Conservation (phyloP, 2,797 vertebrate genomes). For the Rhinogobio ventralis region DNA sequence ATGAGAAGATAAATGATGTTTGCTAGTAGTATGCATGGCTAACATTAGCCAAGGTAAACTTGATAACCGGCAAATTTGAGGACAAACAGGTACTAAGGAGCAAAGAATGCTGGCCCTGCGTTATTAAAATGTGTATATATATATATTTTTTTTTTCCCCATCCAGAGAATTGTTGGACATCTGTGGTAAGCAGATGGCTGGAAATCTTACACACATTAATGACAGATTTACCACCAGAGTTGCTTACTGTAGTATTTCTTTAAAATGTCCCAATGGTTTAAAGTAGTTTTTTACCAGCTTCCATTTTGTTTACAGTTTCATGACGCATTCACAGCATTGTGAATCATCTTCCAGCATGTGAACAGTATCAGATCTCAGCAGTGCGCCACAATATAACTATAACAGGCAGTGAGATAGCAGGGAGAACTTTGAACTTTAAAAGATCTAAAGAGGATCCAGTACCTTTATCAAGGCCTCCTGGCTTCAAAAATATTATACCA, state of each 20-base stretch:
- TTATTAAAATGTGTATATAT: not conserved
- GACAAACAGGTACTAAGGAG: not conserved
- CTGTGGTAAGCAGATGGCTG: not conserved
- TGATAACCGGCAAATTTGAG: not conserved
- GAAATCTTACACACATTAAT: not conserved
- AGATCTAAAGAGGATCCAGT: conserved; percentile 52
- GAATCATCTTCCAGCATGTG: not conserved
- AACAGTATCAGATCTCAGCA: not conserved
- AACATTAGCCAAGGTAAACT: conserved; percentile 39
- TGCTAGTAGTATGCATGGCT: conserved; percentile 58
- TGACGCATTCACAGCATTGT: not conserved
- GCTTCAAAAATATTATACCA: not conserved
- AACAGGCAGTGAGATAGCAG: conserved; percentile 27
- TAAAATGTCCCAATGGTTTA: not conserved
- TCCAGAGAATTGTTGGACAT: not conserved
- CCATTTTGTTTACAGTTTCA: conserved; percentile 63
- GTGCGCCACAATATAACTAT: not conserved
- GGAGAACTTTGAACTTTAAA: conserved; percentile 57
- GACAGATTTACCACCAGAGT: not conserved
- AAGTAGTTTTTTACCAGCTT: conserved; percentile 70
- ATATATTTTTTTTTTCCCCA: no score
- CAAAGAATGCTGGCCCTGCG: not conserved
- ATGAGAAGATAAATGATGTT: conserved; percentile 63
- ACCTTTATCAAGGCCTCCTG: not conserved
- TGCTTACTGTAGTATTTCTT: not conserved